Evolutionary conservation across 2,888 invertebrate species (phyloP).

Genomic region (Tuberolachnus salignus): DNA sequence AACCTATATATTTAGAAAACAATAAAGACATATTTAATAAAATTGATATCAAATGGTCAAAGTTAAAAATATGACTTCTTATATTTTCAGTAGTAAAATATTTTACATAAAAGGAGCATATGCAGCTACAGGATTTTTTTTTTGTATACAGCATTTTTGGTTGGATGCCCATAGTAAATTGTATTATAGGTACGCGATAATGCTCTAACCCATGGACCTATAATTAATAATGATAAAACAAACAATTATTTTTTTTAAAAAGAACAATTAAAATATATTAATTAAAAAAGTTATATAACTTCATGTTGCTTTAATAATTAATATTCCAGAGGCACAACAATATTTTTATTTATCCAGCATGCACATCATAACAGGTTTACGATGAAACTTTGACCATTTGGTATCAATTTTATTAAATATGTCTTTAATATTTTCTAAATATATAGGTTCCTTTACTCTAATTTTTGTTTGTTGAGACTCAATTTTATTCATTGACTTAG

Average conservation of each 20-base stretch:
- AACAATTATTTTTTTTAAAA: neutral
- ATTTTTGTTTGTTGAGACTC: conserved; percentile 64
- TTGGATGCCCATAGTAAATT: conserved; percentile 57
- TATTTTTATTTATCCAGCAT: too few species aligned
- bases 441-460: too few species aligned
- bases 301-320: conserved; percentile 69
- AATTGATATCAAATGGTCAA: conserved; percentile 51
- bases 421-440: too few species aligned
- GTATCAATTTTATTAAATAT: too few species aligned
- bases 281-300: conserved; percentile 62
- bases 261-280: neutral
- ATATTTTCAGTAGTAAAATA: neutral
- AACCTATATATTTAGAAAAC: conserved; percentile 67
- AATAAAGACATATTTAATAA: conserved; percentile 63
- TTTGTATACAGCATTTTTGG: conserved; percentile 24
- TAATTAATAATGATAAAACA: neutral
- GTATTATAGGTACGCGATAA: conserved; percentile 41
- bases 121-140: conserved; percentile 58
- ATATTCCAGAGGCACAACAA: conserved; percentile 67
- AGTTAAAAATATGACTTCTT: conserved; percentile 62
- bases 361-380: too few species aligned
- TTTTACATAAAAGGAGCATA: conserved; percentile 61
- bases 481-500: conserved; percentile 54
- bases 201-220: too few species aligned
- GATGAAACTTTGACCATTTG: too few species aligned